Base-by-base conservation (phyloP, 1,140 invertebrate genomes). In the Conus betulinus region DNA sequence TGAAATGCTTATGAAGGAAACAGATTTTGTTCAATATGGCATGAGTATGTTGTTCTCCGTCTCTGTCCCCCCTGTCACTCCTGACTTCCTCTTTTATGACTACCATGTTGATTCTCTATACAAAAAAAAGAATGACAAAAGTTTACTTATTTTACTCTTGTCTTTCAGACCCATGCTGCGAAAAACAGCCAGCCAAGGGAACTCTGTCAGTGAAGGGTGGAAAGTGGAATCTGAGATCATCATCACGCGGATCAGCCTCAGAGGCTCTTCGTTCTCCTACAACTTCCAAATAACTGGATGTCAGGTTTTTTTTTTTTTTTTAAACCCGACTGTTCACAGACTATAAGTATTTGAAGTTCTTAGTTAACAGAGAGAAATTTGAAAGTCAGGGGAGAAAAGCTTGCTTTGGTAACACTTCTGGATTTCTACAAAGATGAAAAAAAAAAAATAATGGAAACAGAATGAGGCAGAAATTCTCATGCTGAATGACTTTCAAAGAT, bases 211-310 rank as follows among this genome's bases (percentile, higher is more conserved):
- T 23, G 10, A 81, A 81, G 51, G 51, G 39, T 51, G 79, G 17
- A 17, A 81, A 81, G 79, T 53, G 79, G 51, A 81, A 81, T 53
- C 51, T 81, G 20, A 23, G 79, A 52, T 81, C 79, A 52, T 81
- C 79, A 52, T 52, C 79, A 20, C 17, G 51, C 11, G 27, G 5
- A 23, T 81, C 79, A 20, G 39, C 79, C 5, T 4, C 27, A 15
- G 39, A 53, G 17, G 17, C 23, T 53, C 79, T 39, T 81, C 79
- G 23, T 23, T 81, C 79, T 17, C 79, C 79, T 10, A 81, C 67
- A 1, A 20, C 20, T 71, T n/a, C 20, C 13, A 71, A 71, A 71
- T 71, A 71, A 71, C 20, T 60, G 57, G 15, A 60, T 15, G 8
- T 60, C 57, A 11, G 8, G 4, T 0, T 0, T 60, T 60, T 15